phyloP scores from a whole-genome alignment of 1,140 invertebrate genomes.

The Drosophila parvula region DNA sequence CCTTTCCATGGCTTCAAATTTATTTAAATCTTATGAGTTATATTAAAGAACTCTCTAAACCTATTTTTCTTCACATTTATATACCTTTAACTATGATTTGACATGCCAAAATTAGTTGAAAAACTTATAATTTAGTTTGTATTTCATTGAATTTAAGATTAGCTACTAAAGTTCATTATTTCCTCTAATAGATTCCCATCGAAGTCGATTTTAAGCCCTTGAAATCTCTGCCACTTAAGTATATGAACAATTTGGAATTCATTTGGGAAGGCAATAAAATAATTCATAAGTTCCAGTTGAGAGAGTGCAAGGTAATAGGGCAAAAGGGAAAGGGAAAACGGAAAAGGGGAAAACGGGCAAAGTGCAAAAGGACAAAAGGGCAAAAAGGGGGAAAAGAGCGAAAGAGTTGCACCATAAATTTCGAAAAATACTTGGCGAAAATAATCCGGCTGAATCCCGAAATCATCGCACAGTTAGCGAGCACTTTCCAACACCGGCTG shows the following conservation, averaged over 20 bases:
- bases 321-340: not conserved
- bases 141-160: too few relatives aligned
- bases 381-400: constrained; percentile 8
- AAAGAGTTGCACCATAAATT: constrained; percentile 33
- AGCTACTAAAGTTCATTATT: not conserved
- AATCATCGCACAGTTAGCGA: constrained; percentile 52
- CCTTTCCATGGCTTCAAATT: not conserved
- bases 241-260: constrained; percentile 40
- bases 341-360: not conserved
- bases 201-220: not conserved
- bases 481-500: constrained; percentile 36
- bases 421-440: constrained; percentile 48
- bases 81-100: not conserved
- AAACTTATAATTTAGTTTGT: too few relatives aligned
- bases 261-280: constrained; percentile 41
- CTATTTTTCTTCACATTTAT: too few relatives aligned
- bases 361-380: constrained; percentile 7
- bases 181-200: not conserved
- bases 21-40: too few relatives aligned
- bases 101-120: too few relatives aligned
- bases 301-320: constrained; percentile 12
- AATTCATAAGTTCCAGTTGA: constrained; percentile 30
- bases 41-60: not conserved
- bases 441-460: constrained; percentile 41
- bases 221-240: constrained; percentile 19